phyloP scores from a whole-genome alignment of 2,888 invertebrate species.

The Sinotaia quadrata region DNA sequence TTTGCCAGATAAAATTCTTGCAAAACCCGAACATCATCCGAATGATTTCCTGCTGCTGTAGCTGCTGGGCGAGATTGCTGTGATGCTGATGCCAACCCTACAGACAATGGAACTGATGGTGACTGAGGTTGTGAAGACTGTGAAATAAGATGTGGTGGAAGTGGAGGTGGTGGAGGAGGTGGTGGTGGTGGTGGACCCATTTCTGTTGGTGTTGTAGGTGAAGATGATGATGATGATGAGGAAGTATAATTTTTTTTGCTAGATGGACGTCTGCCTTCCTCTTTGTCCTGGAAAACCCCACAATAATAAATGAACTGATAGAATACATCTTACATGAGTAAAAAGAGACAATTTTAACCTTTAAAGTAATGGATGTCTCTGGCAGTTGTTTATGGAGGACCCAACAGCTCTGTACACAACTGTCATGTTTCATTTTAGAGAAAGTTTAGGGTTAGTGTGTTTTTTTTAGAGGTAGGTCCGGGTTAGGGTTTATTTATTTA shows the following conservation, averaged over 20 bases:
- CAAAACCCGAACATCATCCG: not conserved
- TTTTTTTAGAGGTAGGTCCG: too few relatives aligned
- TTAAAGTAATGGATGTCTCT: too few relatives aligned
- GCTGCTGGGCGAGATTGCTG: constrained; percentile 22
- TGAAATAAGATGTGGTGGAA: constrained; percentile 18
- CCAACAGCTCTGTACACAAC: too few relatives aligned
- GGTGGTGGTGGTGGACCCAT: constrained; percentile 34
- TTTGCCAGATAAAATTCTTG: constrained; percentile 16
- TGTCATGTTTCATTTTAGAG: too few relatives aligned
- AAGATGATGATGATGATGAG: constrained; percentile 31
- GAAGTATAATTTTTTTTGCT: constrained; percentile 33
- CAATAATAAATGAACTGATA: too few relatives aligned
- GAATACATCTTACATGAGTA: too few relatives aligned
- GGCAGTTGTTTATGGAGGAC: too few relatives aligned
- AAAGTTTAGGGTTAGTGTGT: too few relatives aligned
- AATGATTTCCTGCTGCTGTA: constrained; percentile 2
- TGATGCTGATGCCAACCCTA: constrained; percentile 1
- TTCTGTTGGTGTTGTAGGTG: constrained; percentile 33
- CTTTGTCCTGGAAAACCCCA: too few relatives aligned
- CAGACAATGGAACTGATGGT: constrained; percentile 17
- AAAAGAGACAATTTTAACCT: too few relatives aligned
- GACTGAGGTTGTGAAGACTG: constrained; percentile 26
- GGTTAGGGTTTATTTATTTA: too few relatives aligned
- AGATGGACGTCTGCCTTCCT: constrained; percentile 38
- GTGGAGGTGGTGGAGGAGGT: constrained; percentile 28